These are phyloP conservation scores for Tenthredo livida DNA, from an alignment of 2,888 invertebrate genomes.

Conservation along the genomic window DNA sequence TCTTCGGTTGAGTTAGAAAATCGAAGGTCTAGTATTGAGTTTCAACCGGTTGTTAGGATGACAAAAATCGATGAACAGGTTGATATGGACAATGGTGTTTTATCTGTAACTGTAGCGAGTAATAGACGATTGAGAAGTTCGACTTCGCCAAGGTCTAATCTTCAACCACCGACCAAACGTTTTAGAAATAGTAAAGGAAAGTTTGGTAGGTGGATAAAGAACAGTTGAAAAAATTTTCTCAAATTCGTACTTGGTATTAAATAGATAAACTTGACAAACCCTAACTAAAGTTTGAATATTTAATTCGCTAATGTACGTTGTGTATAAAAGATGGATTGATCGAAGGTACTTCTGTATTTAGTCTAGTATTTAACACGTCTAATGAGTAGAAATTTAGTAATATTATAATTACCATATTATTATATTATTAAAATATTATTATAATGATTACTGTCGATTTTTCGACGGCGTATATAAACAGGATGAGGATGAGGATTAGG, in stretches of 20 bases:
- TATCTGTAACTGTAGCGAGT: conserved; percentile 74
- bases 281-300: conserved; percentile 63
- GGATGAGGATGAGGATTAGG: not conserved
- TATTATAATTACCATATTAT: conserved; percentile 58
- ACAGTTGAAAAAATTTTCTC: conserved; percentile 69
- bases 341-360: conserved; percentile 72
- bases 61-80: conserved; percentile 82
- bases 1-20: conserved; percentile 69
- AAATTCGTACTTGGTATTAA: conserved; percentile 55
- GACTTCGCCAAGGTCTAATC: conserved; percentile 70
- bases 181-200: conserved; percentile 69
- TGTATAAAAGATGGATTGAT: conserved; percentile 71
- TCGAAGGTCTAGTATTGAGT: conserved; percentile 77
- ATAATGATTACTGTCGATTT: conserved; percentile 56
- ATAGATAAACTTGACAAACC: conserved; percentile 58
- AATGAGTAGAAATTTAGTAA: conserved; percentile 49
- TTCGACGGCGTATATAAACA: conserved; percentile 54
- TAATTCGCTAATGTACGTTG: conserved; percentile 64
- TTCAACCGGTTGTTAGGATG: conserved; percentile 85
- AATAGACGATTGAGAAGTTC: conserved; percentile 76
- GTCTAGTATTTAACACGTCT: conserved; percentile 73
- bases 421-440: conserved; percentile 59
- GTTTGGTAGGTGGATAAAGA: conserved; percentile 73
- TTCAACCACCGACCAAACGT: conserved; percentile 71
- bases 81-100: conserved; percentile 74